Evolutionary conservation across 1,140 invertebrate species (phyloP), one percentile per base, ranked within the genome.

Genomic region (Nephila pilipes): DNA sequence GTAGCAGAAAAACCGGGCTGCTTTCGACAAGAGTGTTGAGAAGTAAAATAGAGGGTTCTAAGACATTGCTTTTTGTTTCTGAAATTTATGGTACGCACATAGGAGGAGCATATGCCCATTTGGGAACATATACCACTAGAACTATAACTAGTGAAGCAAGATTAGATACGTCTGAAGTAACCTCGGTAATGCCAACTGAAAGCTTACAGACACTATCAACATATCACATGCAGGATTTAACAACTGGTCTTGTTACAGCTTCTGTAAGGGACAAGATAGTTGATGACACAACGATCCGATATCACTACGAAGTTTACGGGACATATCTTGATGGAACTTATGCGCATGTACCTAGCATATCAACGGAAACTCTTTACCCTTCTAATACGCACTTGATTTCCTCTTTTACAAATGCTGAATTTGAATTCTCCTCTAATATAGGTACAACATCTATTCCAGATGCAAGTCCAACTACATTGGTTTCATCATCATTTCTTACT

Each of bases 251-350:
- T n/a, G 60, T 93, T 10, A 93, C 85, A 38, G 85, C 69, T 29
- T 93, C 92, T 16, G 58, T 81, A 14, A 88, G 85, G 65, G 92
- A 93, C 18, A 93, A 85, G 36, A 8, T 65, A n/a, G 6, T 57
- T 36, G 87, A 93, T 20, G 87, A 57, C 16, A 89, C 87, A 3
- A 93, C 92, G 4, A 93, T 55, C n/a, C 69, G 92, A 54, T 93
- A 88, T 69, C 87, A 93, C 32, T 93, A 89, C 89, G 97, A 98
- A 95, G 97, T 99, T 79, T 95, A 98, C 60, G 98, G 98, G 60
- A 98, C 98, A 12, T 98, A 97, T 1, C 96, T 98, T 83, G 97
- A 98, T 95, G 98, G 98, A 94, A 97, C 97, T 94, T 99, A 99
- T 95, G 98, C 98, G 10, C 97, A 97, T 95, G 97, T 98, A 92